Base-by-base conservation (phyloP, 2,888 invertebrate species). In the Timandra comae region DNA sequence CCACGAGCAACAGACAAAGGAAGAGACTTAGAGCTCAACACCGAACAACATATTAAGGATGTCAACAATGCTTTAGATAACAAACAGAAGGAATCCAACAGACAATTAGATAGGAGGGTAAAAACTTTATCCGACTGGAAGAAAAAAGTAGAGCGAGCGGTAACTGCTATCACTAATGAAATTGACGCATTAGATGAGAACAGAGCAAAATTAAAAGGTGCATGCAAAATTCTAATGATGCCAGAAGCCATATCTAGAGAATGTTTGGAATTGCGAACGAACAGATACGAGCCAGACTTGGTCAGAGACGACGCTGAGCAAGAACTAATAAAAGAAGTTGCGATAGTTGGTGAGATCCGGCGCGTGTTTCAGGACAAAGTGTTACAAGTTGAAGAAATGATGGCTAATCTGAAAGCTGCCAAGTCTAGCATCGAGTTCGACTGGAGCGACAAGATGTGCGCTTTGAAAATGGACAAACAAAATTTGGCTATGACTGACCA, bases 381-480 rank as follows among this genome's bases (percentile, higher is more conserved):
- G 24, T 81, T 82, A 7, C 91, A 92, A 62, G 90, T 93, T 1
- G 90, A 93, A 43, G 71, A 80, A 65, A 86, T 93, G 63, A 61
- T 85, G n/a, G 89, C 90, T 52, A 91, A 95, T 20, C 27, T 38
- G 57, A 92, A 91, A 59, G 91, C 93, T 3, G 91, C 92, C 0
- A 96, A 96, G 63, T 85, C 90, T 24, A 87, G 91, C 11, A 77
- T 96, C 37, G 97, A 97, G 74, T 89, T 88, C 48, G 96, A 97
- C 65, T 97, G 96, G 95, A 93, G 95, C 48, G 95, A 97, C 64
- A 97, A 97, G 75, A 89, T 89, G 57, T 88, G 91, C 26, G 85
- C 93, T 0, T 89, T 93, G 50, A 90, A 91, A 46, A 82, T 93
- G 7, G 96, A 96, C 49, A 85, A 89, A 0, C 63, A 77, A 1